These are phyloP conservation scores for Paguma larvata DNA, from an alignment of 2,797 vertebrate genomes.

Conservation along the genomic window DNA sequence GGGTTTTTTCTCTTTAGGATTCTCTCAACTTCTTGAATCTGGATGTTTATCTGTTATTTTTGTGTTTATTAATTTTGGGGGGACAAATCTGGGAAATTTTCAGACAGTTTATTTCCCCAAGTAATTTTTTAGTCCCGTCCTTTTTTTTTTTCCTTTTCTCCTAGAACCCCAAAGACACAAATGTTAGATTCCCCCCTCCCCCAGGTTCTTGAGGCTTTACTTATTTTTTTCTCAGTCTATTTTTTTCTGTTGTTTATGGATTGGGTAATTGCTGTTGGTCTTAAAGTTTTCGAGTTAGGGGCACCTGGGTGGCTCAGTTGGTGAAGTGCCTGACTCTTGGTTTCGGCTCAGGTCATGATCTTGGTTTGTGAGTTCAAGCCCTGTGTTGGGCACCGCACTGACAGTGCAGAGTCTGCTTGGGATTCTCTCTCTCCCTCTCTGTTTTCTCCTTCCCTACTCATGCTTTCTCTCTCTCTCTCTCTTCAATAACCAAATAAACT, in stretches of 20 bases:
- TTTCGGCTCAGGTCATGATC: too few relatives aligned
- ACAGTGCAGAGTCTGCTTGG: too few relatives aligned
- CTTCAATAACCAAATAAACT: too few relatives aligned
- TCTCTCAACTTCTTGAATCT: neutral
- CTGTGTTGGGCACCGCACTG: too few relatives aligned
- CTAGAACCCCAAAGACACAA: neutral
- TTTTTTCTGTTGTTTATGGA: conserved; percentile 39
- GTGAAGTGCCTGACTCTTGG: too few relatives aligned
- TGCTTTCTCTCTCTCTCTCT: too few relatives aligned
- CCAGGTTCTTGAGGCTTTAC: neutral
- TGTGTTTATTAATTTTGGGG: neutral
- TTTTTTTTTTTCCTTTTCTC: neutral
- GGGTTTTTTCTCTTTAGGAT: neutral
- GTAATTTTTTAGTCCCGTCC: neutral
- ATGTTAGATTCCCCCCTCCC: neutral
- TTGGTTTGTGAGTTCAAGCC: too few relatives aligned
- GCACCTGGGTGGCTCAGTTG: too few relatives aligned
- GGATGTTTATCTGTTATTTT: neutral
- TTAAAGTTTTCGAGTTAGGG: neutral
- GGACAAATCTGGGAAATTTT: neutral
- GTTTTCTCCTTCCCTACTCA: too few relatives aligned
- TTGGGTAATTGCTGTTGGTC: neutral
- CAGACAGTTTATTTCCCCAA: neutral
- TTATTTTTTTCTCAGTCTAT: neutral
- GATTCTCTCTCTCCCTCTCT: too few relatives aligned